Evolutionary conservation across 2,888 invertebrate species (phyloP).

Genomic region (Salpingus planirostris): DNA sequence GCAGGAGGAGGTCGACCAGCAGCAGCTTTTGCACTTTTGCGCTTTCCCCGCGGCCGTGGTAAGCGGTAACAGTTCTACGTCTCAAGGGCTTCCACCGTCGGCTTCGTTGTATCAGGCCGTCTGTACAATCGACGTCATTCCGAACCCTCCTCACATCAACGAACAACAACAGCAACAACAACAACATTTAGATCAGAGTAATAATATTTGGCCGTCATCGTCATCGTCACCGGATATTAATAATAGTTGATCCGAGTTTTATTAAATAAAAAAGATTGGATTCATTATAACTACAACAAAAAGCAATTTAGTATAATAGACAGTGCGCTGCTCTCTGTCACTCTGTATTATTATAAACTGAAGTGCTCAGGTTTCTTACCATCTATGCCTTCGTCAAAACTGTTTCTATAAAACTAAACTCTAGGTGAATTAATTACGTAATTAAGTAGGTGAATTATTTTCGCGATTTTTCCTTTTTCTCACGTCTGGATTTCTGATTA

Average conservation of each 20-base stretch:
- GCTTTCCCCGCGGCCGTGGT: conserved; percentile 22
- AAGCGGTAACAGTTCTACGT: too few species aligned
- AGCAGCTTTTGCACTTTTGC: conserved; percentile 19
- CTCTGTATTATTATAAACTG: too few species aligned
- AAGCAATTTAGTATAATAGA: conserved; percentile 25
- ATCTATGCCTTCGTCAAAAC: conserved; percentile 35
- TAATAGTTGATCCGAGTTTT: conserved; percentile 13
- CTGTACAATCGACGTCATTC: conserved; percentile 15
- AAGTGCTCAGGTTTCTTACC: conserved; percentile 41
- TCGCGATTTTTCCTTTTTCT: too few species aligned
- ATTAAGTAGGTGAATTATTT: conserved; percentile 13
- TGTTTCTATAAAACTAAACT: conserved; percentile 4
- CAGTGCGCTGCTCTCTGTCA: conserved; percentile 23
- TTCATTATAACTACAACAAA: conserved; percentile 3
- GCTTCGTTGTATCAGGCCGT: conserved; percentile 6
- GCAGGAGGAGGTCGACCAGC: conserved; percentile 13
- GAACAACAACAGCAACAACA: conserved; percentile 23
- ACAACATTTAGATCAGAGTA: too few species aligned
- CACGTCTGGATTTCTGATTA: too few species aligned
- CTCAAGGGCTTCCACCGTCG: conserved; percentile 26
- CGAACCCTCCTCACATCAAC: conserved; percentile 27
- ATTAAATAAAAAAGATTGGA: conserved; percentile 16
- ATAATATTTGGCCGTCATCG: too few species aligned
- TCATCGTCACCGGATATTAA: conserved; percentile 9
- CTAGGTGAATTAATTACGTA: conserved; percentile 11